Evolutionary conservation across 1,140 invertebrate genomes (phyloP).

Genomic region (Myzus persicae): DNA sequence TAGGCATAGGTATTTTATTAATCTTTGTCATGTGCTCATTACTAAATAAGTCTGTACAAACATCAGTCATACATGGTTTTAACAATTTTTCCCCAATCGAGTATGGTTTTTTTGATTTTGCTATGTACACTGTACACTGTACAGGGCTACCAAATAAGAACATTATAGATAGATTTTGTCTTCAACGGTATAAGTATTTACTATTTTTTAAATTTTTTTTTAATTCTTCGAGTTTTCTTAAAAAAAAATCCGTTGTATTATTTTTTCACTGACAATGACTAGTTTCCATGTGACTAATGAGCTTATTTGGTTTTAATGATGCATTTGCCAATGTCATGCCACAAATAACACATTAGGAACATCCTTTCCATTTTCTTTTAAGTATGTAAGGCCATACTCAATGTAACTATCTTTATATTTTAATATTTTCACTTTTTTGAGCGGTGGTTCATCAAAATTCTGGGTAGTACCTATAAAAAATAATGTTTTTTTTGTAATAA

Average conservation of each 20-base stretch:
- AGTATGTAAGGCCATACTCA: too few relatives aligned
- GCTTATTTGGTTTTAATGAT: too few relatives aligned
- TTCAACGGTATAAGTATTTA: not conserved
- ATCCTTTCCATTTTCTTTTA: too few relatives aligned
- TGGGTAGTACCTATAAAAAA: too few relatives aligned
- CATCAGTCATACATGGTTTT: not conserved
- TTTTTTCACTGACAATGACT: not conserved
- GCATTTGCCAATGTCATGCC: too few relatives aligned
- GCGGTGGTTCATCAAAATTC: too few relatives aligned
- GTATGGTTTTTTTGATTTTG: not conserved
- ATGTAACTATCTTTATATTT: too few relatives aligned
- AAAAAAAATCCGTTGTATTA: not conserved
- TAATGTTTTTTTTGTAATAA: too few relatives aligned
- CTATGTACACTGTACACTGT: not conserved
- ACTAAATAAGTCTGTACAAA: slow-evolving; percentile 14
- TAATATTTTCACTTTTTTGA: too few relatives aligned
- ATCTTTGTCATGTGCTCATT: not conserved
- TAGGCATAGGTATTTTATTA: too few relatives aligned
- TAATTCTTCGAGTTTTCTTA: not conserved
- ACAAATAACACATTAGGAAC: too few relatives aligned
- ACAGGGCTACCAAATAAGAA: not conserved
- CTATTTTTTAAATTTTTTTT: not conserved
- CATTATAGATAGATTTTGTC: not conserved
- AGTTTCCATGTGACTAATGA: too few relatives aligned
- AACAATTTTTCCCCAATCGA: not conserved